Base-by-base conservation (phyloP, 2,888 invertebrate genomes). In the Unio pictorum region DNA sequence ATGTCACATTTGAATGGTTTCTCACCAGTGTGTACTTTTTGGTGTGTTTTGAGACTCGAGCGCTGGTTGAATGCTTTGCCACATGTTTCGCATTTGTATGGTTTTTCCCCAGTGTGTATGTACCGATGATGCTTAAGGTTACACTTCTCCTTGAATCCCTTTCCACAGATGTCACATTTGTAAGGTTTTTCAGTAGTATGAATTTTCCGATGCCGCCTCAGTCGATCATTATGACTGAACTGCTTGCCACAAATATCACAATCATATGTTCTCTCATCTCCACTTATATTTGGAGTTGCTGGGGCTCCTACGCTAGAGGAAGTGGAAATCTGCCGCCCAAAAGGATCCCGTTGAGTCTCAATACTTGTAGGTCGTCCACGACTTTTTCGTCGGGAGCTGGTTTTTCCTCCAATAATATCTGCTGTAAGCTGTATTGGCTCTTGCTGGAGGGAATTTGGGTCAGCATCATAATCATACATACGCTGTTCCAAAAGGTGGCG, bases 121-220 rank as follows among this genome's bases (percentile, higher is more conserved):
- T 69, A 77, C 58, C 77, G 60, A 66, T 77, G 77, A 63, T 77
- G 77, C 63, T 77, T 77, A 54, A 77, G 68, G 62, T 77, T 77
- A 64, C 74, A 77, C 59, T 77, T 77, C 61, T 77, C 77, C 59
- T 75, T 77, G 28, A 77, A 77, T 0, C 77, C 77, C 58, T 77
- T 77, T 55, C 77, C 77, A 61, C 77, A 77, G 34, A 77, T 77
- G 58, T 77, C 77, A 67, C 77, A 77, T 68, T 77, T 77, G 58
- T 77, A 77, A 0, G 77, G 77, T 61, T 77, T 77, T 45, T 77
- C 77, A 7, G 77, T 66, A 20, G 77, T 77, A 71, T 77, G 77
- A 57, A 77, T 77, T 57, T 77, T 77, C 5, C 77, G 73, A 61
- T 77, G 77, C n/a, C 77, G 67, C 20, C 77, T 67, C 11, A 77